Percentiles rank a stretch among this genome's conserved stretches.
These are phyloP conservation scores for Gracilinanus agilis DNA, from an alignment of 2,113 vertebrate species.

Conservation along the genomic window DNA sequence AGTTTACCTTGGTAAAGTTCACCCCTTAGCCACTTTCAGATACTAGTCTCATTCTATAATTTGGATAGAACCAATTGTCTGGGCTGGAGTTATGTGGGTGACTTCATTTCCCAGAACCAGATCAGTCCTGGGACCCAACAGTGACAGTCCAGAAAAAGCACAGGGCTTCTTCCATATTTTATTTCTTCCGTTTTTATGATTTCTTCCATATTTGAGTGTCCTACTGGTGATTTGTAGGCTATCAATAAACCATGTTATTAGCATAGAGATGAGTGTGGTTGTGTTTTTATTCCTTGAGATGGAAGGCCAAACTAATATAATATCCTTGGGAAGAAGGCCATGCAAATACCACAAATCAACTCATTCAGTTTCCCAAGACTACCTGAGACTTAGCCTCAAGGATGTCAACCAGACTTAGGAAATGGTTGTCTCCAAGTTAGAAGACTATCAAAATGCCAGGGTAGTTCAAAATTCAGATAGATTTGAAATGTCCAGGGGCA, in stretches of 20 bases:
- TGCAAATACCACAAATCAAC: not conserved
- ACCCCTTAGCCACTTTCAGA: too few relatives aligned
- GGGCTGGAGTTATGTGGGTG: too few relatives aligned
- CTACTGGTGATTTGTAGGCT: not conserved
- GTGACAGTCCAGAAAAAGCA: not conserved
- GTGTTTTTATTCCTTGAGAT: not conserved
- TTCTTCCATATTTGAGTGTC: not conserved
- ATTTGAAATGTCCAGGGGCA: not conserved
- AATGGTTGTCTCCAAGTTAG: not conserved
- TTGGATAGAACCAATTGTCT: not conserved
- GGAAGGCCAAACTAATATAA: not conserved
- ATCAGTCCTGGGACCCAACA: not conserved
- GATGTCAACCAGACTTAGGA: constrained; percentile 19
- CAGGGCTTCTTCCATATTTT: not conserved
- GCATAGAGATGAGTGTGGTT: not conserved
- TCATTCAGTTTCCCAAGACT: not conserved
- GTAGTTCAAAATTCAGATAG: not conserved
- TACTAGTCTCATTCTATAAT: not conserved
- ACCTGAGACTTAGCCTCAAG: not conserved
- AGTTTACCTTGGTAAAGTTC: too few relatives aligned
- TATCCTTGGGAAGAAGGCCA: not conserved
- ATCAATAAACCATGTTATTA: not conserved
- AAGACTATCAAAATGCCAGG: constrained; percentile 41
- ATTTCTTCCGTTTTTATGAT: not conserved
- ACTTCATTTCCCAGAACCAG: not conserved